A percentile compares a stretch with the other conserved stretches of the same genome.
phyloP scores from a whole-genome alignment of 2,888 invertebrate genomes.

The Mythimna loreyi region DNA sequence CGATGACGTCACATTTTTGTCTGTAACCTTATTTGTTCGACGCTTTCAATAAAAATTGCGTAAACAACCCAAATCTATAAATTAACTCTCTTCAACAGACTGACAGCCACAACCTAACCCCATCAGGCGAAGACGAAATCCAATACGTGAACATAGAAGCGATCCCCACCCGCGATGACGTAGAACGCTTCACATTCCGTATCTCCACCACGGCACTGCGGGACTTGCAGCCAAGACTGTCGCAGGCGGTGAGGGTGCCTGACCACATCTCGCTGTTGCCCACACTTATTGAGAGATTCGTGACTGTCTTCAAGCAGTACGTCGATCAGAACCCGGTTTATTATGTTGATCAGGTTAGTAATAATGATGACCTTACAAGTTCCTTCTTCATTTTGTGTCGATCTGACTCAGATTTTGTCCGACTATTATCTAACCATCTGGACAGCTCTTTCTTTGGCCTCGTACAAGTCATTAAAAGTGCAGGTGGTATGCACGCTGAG shows the following conservation, averaged over 20 bases:
- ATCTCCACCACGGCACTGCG: slow-evolving; percentile 95
- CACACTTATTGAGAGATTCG: slow-evolving; percentile 95
- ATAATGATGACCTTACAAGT: too few species aligned
- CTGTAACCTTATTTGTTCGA: too few species aligned
- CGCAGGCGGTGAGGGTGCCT: slow-evolving; percentile 78
- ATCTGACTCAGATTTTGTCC: too few species aligned
- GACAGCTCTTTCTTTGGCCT: too few species aligned
- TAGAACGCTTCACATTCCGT: slow-evolving; percentile 92
- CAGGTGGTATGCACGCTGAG: too few species aligned
- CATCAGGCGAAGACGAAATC: slow-evolving; percentile 92
- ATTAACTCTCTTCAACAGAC: slow-evolving; percentile 84
- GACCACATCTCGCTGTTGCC: slow-evolving; percentile 90
- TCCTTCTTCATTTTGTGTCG: too few species aligned
- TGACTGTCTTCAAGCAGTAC: slow-evolving; percentile 95
- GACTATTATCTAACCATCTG: too few species aligned
- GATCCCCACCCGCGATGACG: slow-evolving; percentile 91
- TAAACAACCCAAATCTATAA: not conserved
- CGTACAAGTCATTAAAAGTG: too few species aligned
- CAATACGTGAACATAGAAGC: slow-evolving; percentile 96
- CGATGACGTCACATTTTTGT: too few species aligned
- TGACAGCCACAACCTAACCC: slow-evolving; percentile 93
- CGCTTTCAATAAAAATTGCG: too few species aligned
- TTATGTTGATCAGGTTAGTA: slow-evolving; percentile 89
- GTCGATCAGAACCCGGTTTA: slow-evolving; percentile 93
- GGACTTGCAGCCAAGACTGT: slow-evolving; percentile 91